Base-by-base conservation (phyloP, 2,888 invertebrate species). In the Oligia fasciuncula region DNA sequence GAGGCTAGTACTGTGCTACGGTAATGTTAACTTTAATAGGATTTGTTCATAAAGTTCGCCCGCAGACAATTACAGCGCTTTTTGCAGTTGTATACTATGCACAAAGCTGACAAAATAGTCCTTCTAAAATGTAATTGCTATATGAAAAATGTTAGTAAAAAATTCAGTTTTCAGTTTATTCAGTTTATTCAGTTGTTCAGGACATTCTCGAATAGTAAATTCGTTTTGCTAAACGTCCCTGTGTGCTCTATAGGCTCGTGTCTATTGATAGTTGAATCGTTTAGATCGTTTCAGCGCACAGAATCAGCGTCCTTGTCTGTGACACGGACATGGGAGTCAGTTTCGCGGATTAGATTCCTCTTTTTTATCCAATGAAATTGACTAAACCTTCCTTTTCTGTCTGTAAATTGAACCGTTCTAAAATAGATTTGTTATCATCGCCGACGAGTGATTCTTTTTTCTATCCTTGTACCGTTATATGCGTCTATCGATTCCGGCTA, bases 271-370 rank as follows among this genome's bases (percentile, higher is more conserved):
- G 87, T 80, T 76, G 77, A 78, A 79, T 85, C 73, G 85, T 85
- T 81, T 76, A 81, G 81, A 81, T 84, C 75, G 83, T 83, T 80
- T 72, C 84, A 85, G 83, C 82, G 83, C 83, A 90, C 88, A 78
- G 84, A 88, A 85, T 87, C 89, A 80, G 86, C 74, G 84, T 85
- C 65, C 79, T 90, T 92, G 93, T 77, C 89, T 73, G 88, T 90
- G 92, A 92, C 92, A 91, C 83, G 86, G 76, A 86, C 92, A 88
- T 81, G 80, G 85, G 89, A 90, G 83, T 90, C 90, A 89, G 89
- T 88, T 90, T 88, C 85, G 85, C 87, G 89, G 88, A 91, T 91
- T 91, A 90, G 87, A 90, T 92, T 92, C 85, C 86, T 87, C 88
- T 90, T 87, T 87, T 91, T 87, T 85, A 88, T 87, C 87, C 82